These are phyloP conservation scores for Athene cunicularia DNA, from an alignment of 2,113 vertebrate genomes.

Conservation along the genomic window DNA sequence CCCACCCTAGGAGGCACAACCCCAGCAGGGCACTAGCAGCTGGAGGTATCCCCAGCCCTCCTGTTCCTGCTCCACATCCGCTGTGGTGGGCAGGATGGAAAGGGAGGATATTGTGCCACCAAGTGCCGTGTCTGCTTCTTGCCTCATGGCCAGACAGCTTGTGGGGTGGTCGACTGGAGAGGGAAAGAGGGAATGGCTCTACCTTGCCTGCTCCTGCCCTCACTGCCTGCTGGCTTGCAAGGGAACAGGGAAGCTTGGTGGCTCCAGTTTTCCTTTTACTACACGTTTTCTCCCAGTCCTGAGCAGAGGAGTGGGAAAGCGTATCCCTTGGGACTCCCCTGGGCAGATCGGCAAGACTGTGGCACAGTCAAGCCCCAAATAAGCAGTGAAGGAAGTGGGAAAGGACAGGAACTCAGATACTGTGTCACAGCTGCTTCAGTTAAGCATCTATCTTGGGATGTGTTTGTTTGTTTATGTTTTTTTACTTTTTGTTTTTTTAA, in stretches of 20 bases:
- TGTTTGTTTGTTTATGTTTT: not conserved
- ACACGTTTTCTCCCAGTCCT: not conserved
- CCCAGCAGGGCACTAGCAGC: not conserved
- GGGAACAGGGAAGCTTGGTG: not conserved
- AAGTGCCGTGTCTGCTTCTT: accelerated
- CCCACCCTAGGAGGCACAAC: not conserved
- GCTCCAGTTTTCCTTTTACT: not conserved
- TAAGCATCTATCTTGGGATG: not conserved
- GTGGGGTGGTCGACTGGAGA: not conserved
- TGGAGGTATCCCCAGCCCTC: not conserved
- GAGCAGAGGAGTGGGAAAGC: not conserved
- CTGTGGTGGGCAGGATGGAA: accelerated
- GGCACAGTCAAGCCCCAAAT: not conserved
- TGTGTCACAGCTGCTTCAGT: not conserved
- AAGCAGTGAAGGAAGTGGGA: not conserved
- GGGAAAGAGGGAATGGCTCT: not conserved
- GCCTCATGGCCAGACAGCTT: not conserved
- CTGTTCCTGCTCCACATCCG: not conserved
- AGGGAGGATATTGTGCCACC: not conserved
- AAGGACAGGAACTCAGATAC: not conserved
- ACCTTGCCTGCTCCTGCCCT: not conserved
- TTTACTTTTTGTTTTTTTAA: not conserved
- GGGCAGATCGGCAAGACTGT: not conserved
- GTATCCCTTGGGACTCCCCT: not conserved
- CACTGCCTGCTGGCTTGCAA: not conserved